A percentile compares a stretch with the other conserved stretches of the same genome.
Evolutionary conservation across 2,888 invertebrate species (phyloP).

Genomic region (Andricus quercusramuli): DNA sequence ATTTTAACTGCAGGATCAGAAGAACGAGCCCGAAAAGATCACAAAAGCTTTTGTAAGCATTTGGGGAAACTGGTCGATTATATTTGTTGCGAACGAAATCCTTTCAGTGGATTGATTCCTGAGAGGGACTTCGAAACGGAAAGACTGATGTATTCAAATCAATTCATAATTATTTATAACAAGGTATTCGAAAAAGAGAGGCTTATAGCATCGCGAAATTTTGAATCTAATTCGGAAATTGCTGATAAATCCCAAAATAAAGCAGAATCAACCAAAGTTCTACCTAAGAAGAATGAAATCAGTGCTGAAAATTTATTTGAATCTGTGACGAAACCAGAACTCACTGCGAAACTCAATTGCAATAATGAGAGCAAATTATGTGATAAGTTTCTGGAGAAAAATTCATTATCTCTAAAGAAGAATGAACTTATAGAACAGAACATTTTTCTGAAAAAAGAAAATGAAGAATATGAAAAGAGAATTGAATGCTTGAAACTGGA

Average conservation of each 20-base stretch:
- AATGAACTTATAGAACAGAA: too few relatives aligned
- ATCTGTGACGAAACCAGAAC: background rate
- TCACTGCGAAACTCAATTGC: too few relatives aligned
- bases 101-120: background rate
- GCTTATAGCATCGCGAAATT: too few relatives aligned
- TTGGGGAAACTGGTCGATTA: background rate
- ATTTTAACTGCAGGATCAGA: background rate
- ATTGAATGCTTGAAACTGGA: too few relatives aligned
- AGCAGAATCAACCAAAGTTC: too few relatives aligned
- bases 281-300: background rate
- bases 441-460: too few relatives aligned
- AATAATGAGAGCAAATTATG: too few relatives aligned
- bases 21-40: background rate
- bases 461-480: too few relatives aligned
- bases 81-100: background rate
- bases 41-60: background rate
- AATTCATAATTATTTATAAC: background rate
- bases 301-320: background rate
- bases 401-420: too few relatives aligned
- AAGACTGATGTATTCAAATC: background rate
- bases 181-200: background rate
- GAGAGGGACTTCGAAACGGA: constrained; percentile 23
- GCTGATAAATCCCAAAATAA: too few relatives aligned
- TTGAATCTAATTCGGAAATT: too few relatives aligned
- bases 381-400: too few relatives aligned